Evolutionary conservation across 2,797 vertebrate species (phyloP).

Genomic region (Danio aesculapii): DNA sequence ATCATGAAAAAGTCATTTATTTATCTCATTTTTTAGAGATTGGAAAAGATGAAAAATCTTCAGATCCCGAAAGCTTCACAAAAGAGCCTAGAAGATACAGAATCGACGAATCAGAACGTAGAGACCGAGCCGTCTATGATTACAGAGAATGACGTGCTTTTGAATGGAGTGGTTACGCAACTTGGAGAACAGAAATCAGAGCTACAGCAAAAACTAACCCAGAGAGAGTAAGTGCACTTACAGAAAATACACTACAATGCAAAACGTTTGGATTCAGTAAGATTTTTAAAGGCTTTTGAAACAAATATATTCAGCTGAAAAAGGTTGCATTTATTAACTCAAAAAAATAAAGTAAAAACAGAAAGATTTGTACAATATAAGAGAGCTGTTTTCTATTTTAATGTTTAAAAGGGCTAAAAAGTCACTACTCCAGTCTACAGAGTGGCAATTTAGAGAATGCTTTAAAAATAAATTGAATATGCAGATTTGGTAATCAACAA

Average conservation of each 20-base stretch:
- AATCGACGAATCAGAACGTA: constrained; percentile 48
- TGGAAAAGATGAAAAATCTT: constrained; percentile 62
- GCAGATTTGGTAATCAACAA: neutral
- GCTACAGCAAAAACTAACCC: constrained; percentile 77
- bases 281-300: neutral
- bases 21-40: constrained; percentile 69
- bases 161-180: constrained; percentile 73
- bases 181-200: constrained; percentile 75
- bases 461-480: neutral
- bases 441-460: neutral
- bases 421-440: neutral
- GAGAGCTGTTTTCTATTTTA: no score
- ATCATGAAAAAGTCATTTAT: neutral
- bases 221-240: constrained; percentile 81
- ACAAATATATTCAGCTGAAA: neutral
- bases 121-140: constrained; percentile 44
- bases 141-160: constrained; percentile 59
- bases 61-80: constrained; percentile 49
- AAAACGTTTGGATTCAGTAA: neutral
- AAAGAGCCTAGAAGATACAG: constrained; percentile 56
- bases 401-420: neutral
- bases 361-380: no score
- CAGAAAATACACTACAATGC: neutral
- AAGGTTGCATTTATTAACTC: neutral
- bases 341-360: no score